Evolutionary conservation across 2,113 vertebrate genomes (phyloP).

Genomic region (Podilymbus podiceps): DNA sequence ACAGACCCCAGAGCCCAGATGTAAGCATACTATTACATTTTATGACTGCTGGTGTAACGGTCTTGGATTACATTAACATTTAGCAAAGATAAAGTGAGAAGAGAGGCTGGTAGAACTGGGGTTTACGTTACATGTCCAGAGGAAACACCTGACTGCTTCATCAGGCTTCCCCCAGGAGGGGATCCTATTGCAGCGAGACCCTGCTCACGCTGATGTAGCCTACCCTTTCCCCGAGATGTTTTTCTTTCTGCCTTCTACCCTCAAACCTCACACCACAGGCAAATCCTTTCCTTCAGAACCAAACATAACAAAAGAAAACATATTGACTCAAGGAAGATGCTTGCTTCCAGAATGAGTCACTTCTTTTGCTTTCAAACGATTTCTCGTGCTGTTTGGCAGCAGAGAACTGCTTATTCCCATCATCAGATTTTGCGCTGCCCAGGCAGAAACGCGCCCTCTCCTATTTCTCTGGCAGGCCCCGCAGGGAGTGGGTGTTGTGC

Average conservation of each 20-base stretch:
- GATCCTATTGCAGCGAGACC: not conserved
- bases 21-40: not conserved
- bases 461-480: not conserved
- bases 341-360: not conserved
- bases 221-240: not conserved
- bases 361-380: not conserved
- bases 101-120: not conserved
- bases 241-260: not conserved
- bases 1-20: not conserved
- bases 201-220: not conserved
- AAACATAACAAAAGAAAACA: not conserved
- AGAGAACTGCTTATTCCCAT: not conserved
- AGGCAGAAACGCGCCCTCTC: not conserved
- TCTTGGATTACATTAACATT: not conserved
- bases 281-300: not conserved
- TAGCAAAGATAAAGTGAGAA: not conserved
- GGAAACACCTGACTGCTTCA: not conserved
- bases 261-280: not conserved
- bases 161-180: not conserved
- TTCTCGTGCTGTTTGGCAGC: not conserved
- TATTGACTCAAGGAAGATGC: not conserved
- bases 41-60: accelerated
- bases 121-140: not conserved
- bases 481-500: not conserved
- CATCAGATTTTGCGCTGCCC: not conserved